Evolutionary conservation across 1,140 invertebrate genomes (phyloP), one percentile per base, ranked within the genome.

Genomic region (Drosophila ohnishii): DNA sequence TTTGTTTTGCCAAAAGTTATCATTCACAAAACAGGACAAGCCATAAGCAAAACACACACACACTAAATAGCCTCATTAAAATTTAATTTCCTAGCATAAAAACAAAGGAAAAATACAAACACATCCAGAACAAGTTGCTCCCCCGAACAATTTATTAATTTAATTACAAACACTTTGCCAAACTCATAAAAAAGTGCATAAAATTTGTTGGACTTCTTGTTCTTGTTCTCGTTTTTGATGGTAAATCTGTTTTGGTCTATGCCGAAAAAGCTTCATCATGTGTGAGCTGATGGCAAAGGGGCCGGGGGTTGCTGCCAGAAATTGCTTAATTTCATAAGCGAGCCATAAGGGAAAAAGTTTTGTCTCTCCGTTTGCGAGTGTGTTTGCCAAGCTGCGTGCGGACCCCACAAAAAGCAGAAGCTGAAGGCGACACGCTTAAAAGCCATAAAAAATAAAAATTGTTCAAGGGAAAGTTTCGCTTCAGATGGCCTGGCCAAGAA

Each of bases 251-350:
- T 82, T 78, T 78, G 75, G 73, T 80, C 77, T 70, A 75, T 63
- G 62, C 45, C 44, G 65, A 66, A 79, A 79, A 73, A 53, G 70
- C 55, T 64, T 67, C 65, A 73, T 80, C 80, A 79, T 83, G 81
- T 76, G 77, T 66, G 60, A 34, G 63, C 39, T 16, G 19, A 28
- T 45, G 45, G 10, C 42, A 9, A 40, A 8, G 55, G 37, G 32
- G 14, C 28, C 1, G 22, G n/a, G 14, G 32, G n/a, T 2, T 34
- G 28, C 39, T 14, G 56, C 37, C 37, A 61, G 48, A 80, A 86
- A 81, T 86, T 85, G 81, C 81, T 86, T 86, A 81, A 86, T 86
- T 86, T 86, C 82, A 86, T 78, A 86, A 81, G 82, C 78, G 75
- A 86, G 59, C 62, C 82, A 85, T 86, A 86, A 86, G 78, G 78